Base-by-base conservation (phyloP, 2,888 invertebrate species). In the Resseliella maxima region DNA sequence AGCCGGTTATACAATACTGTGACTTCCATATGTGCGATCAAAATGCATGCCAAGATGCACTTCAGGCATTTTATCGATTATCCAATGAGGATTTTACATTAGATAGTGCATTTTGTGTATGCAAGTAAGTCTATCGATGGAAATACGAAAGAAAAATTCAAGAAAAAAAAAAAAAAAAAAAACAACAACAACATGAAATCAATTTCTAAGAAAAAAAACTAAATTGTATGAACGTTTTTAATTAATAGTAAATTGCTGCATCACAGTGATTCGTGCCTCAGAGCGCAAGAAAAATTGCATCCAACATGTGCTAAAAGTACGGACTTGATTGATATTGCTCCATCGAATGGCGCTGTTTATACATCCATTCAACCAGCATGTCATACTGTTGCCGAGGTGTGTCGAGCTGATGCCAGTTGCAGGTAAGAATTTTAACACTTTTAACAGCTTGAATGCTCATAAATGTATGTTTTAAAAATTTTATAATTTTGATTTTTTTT, bases 101-200 rank as follows among this genome's bases (percentile, higher is more conserved):
- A 88, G 97, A 97, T 91, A 95, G 97, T 89, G 97, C 97, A 88
- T 97, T 97, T 92, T 97, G 97, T 90, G 93, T 97, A 87, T 97
- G 97, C 96, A 97, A 95, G 97, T 97, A 92, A 94, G 95, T 93
- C 85, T 24, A n/a, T 31, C 24, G 3, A 8, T 59, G 31, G 12
- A 31, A 24, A 6, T 24, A 2, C 59, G 24, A 50, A 15, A 18
- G 59, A 50, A n/a, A 24, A 59, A n/a, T 72, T 72, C 59, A 24
- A 24, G n/a, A n/a, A n/a, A n/a, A n/a, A n/a, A n/a, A n/a, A n/a
- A n/a, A n/a, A n/a, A n/a, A n/a, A n/a, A n/a, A n/a, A 5, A 41
- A 41, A 41, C 41, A 41, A 41, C n/a, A 41, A 41, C 41, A 5
- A 12, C 41, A 41, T 41, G 6, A 41, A 5, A 5, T 8, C 41